These are phyloP conservation scores for Hozukius guyotensis DNA, from an alignment of 2,797 vertebrate species.

Conservation along the genomic window DNA sequence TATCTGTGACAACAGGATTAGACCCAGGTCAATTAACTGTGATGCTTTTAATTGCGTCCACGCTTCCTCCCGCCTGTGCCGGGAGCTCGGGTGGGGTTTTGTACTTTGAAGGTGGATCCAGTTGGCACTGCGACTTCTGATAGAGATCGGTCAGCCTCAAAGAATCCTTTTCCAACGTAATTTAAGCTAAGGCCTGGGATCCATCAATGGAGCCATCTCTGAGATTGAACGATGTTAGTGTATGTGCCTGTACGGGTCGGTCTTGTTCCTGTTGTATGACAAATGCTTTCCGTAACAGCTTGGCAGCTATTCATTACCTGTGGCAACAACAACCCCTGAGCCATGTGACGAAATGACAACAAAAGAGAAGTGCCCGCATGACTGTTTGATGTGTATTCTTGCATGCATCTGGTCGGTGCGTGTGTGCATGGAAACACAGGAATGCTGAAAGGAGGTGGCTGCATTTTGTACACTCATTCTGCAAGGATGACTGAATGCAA, in stretches of 20 bases:
- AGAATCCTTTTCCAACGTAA: constrained; percentile 14
- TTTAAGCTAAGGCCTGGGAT: constrained; percentile 24
- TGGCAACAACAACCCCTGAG: constrained; percentile 19
- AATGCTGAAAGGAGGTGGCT: constrained; percentile 3
- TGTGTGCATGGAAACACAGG: neutral
- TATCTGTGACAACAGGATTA: constrained; percentile 22
- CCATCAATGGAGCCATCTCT: constrained; percentile 15
- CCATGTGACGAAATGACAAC: constrained; percentile 33
- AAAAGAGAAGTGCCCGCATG: constrained; percentile 20
- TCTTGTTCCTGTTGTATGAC: constrained; percentile 6
- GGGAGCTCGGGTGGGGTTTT: constrained; percentile 1
- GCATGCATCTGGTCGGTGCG: neutral
- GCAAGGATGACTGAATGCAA: neutral
- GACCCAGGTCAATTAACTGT: constrained; percentile 17
- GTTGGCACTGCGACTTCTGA: constrained; percentile 39
- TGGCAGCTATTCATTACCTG: constrained; percentile 45
- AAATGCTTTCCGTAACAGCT: constrained; percentile 13
- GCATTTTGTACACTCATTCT: neutral
- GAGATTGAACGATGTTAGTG: neutral
- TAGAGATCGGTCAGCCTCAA: constrained; percentile 34
- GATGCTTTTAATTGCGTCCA: constrained; percentile 23
- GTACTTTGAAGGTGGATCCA: constrained; percentile 50
- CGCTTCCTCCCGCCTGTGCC: constrained; percentile 3
- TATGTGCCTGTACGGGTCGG: neutral
- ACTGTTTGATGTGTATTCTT: constrained; percentile 7